Base-by-base conservation (phyloP, 2,797 vertebrate species). In the Pelochelys cantorii region DNA sequence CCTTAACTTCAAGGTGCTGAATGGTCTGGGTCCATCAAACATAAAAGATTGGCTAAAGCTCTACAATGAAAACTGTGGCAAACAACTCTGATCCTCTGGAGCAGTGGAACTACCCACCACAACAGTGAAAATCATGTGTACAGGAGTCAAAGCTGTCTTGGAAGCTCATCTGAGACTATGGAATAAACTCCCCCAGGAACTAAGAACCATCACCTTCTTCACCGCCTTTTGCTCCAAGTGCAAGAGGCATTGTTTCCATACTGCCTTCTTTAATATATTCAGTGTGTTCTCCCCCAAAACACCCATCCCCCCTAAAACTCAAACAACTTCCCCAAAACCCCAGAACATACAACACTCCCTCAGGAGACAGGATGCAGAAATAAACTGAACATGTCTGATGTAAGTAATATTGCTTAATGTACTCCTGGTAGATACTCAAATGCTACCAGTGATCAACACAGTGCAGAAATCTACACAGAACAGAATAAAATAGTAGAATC, bases 131-230 rank as follows among this genome's bases (percentile, higher is more conserved):
- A 57, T 31, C 81, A 89, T 0, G 48, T 74, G 59, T 86, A 18
- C 31, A 0, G 0, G 88, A 77, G 13, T 13, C 31, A 71, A 2
- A 29, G 52, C 79, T 83, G 79, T 77, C 81, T 88, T 87, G 83
- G 71, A 91, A 93, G 17, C 79, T 68, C 87, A 83, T 92, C 91
- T 92, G 65, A 94, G 65, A 91, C 48, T 83, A 83, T 86, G 77
- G 90, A 94, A 96, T 91, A 87, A 93, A 78, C 31, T 65, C 86
- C 90, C 0, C 0, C 29, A 87, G 89, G 81, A 80, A 84, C 77
- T 90, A 89, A 91, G 85, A 75, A 90, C 79, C 85, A 77, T 37
- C 84, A 86, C 53, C 90, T 94, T 10, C 4, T 31, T 65, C 62
- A 65, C 8, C 8, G 18, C 65, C 54, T 92, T 87, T 84, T 79